phyloP scores from a whole-genome alignment of 2,113 vertebrate species.

The Otocyon megalotis region DNA sequence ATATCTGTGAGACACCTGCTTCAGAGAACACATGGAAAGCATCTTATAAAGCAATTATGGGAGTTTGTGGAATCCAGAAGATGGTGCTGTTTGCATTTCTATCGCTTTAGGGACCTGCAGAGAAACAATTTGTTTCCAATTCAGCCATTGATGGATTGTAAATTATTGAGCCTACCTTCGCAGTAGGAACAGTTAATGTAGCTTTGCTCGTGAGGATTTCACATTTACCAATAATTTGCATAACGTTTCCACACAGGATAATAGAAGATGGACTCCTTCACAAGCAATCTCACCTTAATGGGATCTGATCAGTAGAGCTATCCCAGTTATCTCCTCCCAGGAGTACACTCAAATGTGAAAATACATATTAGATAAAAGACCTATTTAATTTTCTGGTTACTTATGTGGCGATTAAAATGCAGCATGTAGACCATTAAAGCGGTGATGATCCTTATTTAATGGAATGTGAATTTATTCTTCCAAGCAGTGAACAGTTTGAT shows the following conservation, averaged over 20 bases:
- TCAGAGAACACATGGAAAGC: background rate
- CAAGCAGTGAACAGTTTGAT: conserved; percentile 67
- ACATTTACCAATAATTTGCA: conserved; percentile 89
- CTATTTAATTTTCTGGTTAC: conserved; percentile 78
- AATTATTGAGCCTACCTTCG: conserved; percentile 86
- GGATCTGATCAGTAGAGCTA: conserved; percentile 79
- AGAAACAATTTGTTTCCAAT: conserved; percentile 74
- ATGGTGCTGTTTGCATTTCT: conserved; percentile 88
- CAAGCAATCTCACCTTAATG: conserved; percentile 83
- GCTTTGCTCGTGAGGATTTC: conserved; percentile 84
- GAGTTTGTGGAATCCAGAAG: conserved; percentile 80
- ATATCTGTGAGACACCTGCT: background rate
- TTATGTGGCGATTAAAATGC: conserved; percentile 80
- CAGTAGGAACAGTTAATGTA: conserved; percentile 84
- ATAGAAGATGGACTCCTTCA: conserved; percentile 82
- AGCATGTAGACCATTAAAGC: conserved; percentile 70
- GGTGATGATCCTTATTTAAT: conserved; percentile 79
- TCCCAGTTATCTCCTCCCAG: conserved; percentile 81
- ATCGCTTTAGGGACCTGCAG: conserved; percentile 37
- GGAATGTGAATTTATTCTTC: conserved; percentile 79
- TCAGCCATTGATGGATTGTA: conserved; percentile 79
- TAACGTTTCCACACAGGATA: conserved; percentile 85
- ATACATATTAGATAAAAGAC: conserved; percentile 76
- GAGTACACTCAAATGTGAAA: conserved; percentile 81
- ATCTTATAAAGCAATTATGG: background rate